phyloP scores from a whole-genome alignment of 2,113 vertebrate genomes.

The Brienomyrus longianalis region DNA sequence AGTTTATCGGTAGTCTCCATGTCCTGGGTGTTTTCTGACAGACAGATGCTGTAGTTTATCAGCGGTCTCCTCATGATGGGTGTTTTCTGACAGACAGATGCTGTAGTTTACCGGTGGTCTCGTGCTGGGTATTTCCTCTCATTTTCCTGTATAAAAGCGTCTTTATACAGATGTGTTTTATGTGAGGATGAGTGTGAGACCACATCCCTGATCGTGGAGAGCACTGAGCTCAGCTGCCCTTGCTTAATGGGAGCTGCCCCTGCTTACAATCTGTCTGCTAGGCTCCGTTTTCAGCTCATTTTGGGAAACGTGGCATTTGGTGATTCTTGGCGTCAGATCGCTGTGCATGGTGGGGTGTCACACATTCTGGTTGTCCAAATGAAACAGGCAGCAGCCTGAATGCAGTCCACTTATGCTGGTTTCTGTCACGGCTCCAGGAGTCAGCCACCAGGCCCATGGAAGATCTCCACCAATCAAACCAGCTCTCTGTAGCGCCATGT shows the following conservation, averaged over 20 bases:
- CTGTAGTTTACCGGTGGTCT: not conserved
- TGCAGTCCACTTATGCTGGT: not conserved
- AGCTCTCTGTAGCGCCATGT: not conserved
- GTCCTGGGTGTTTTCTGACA: not conserved
- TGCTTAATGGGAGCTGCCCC: not conserved
- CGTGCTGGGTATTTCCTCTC: not conserved
- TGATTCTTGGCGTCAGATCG: not conserved
- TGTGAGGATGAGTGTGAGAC: not conserved
- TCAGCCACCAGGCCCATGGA: not conserved
- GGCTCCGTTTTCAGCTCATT: not conserved
- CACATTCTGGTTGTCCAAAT: not conserved
- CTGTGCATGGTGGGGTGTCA: not conserved
- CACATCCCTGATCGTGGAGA: not conserved
- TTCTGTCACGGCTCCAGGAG: not conserved
- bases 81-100: not conserved
- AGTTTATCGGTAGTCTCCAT: not conserved
- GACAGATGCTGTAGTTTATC: not conserved
- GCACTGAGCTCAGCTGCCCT: not conserved
- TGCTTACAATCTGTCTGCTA: not conserved
- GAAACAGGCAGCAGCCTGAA: not conserved
- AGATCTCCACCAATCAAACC: not conserved
- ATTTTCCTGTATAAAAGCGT: too few species aligned
- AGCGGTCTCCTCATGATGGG: fast-evolving
- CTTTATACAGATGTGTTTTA: not conserved
- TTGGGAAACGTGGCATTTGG: not conserved